Base-by-base conservation (phyloP, 1,140 invertebrate species). In the Archivesica marissinica region DNA sequence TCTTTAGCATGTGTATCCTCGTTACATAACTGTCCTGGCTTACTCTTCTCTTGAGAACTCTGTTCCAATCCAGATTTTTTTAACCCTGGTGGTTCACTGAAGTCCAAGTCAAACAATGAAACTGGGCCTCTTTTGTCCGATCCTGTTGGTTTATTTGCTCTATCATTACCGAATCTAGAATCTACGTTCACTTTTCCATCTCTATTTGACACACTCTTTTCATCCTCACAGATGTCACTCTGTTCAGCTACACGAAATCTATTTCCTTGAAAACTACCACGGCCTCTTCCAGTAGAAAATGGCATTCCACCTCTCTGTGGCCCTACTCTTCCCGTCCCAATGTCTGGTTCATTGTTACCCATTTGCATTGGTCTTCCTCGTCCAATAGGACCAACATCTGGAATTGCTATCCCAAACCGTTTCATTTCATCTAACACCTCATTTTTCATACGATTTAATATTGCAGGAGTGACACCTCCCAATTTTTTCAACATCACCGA, bases 201-300 rank as follows among this genome's bases (percentile, higher is more conserved):
- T 6, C 7, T 33, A 2, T n/a, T 41, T 7, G 6, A 17, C 17
- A 30, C 56, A 61, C 56, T 23, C 20, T 23, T 38, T 39, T 59
- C 13, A 15, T 54, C 75, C 4, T 56, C 38, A 44, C 17, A 28
- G 28, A 39, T 25, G 4, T 23, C 28, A 30, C 23, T 7, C 68
- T 25, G 68, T 15, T 30, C 72, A 35, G 4, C 6, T 17, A 47
- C 23, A 1, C 47, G 44, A 81, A 72, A 81, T 72, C 79, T 68
- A 35, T 68, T 81, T 38, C 74, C 74, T 28, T 76, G 74, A 30
- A 76, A 76, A 76, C 59, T 76, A n/a, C 66, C 79, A 4, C 64
- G 38, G 17, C 77, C 76, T 7, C 76, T 41, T 33, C 47, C 47
- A 7, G 44, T 72, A 6, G 25, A 6, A 44, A 72, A 72, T 15